A percentile compares a stretch with the other conserved stretches of the same genome.
Conservation (phyloP, 2,888 invertebrate species). For the Calameuta pallipes region DNA sequence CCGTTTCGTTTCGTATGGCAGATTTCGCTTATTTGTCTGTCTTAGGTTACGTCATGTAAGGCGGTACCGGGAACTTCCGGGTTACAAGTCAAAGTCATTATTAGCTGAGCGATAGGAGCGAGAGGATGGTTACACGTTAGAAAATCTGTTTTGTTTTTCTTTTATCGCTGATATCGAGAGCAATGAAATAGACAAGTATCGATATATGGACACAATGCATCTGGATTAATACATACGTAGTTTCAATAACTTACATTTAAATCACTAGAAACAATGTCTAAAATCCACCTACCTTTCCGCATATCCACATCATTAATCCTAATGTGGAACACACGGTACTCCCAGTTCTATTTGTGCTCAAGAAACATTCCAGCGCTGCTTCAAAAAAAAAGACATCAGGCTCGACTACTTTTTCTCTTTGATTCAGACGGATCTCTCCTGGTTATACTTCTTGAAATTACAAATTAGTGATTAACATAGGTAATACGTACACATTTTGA, state of each 20-base stretch:
- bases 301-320: neutral
- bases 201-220: neutral
- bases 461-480: neutral
- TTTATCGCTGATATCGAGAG: no score
- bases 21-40: neutral
- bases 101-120: slow-evolving; percentile 2
- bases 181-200: no score
- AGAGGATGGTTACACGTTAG: neutral
- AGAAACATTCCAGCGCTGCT: neutral
- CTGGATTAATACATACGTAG: neutral
- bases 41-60: slow-evolving; percentile 12
- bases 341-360: neutral
- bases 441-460: neutral
- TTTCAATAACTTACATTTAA: neutral
- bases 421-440: neutral
- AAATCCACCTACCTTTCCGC: neutral
- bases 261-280: neutral
- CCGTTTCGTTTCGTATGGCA: neutral
- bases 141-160: neutral
- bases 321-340: neutral
- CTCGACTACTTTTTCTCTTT: neutral
- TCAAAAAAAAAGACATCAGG: neutral
- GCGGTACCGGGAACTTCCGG: slow-evolving; percentile 31
- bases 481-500: neutral
- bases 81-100: slow-evolving; percentile 36